Evolutionary conservation across 2,888 invertebrate genomes (phyloP), one percentile per base, ranked within the genome.

Genomic region (Cyclophora punctaria): DNA sequence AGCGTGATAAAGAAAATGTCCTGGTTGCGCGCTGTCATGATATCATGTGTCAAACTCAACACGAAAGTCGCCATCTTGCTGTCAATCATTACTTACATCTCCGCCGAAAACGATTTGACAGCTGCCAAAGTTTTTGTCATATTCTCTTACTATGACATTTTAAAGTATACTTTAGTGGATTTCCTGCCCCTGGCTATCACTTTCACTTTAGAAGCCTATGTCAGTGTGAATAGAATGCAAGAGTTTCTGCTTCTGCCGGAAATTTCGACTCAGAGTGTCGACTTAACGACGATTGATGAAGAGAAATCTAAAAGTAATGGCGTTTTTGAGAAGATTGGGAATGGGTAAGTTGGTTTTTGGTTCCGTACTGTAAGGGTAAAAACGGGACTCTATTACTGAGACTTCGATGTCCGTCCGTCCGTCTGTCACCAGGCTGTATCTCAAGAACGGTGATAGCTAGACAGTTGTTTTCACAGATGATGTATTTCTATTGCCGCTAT

Each of bases 101-200:
- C 93, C 0, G 80, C 91, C 35, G 91, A 92, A 0, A 90, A 93
- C 64, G 78, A 89, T 53, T 80, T 96, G 3, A 93, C 93, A 0
- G 93, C 96, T 0, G 93, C 95, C 49, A 92, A 92, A 71, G 85
- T 95, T 0, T 96, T 95, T 73, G 93, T 95, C 4, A 90, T 95
- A 41, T 93, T 95, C 35, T 93, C 96, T 0, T 93, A 95, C 62
- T 96, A 94, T 70, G 95, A 95, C 63, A 93, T 95, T 52, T 77
- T 96, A 3, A 92, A 95, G 44, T 91, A 94, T 51, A 92, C 93
- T 0, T 90, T 96, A 80, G 95, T 94, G 0, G 93, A 95, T 41
- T 96, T 94, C 72, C 92, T 96, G 64, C 96, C 96, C 0, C 87
- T 92, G 63, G 94, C 94, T 0, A 92, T 96, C 42, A 92, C 94